Evolutionary conservation across 2,888 invertebrate genomes (phyloP), one percentile per base, ranked within the genome.

Genomic region (Syrista parreyssii): DNA sequence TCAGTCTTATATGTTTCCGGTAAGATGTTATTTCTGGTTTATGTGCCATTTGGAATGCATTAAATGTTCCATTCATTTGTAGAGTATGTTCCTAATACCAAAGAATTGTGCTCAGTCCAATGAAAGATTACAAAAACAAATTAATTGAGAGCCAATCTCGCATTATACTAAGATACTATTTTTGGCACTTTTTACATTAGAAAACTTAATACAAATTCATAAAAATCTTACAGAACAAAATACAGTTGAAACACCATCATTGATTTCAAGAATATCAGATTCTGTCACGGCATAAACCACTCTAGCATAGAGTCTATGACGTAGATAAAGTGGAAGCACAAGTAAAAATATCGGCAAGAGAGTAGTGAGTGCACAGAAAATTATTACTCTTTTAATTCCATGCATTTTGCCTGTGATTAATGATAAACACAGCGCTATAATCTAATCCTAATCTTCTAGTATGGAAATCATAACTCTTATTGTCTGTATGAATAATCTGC

Each of bases 191-290:
- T 9, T 23, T 55, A 3, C 1, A 2, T 23, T 55, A 55, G 1
- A 55, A 55, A 55, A 55, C 23, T 55, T 23, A 55, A 55, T 55
- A 55, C 23, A 1, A 55, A 55, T 55, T 55, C 9, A 55, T 55
- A 0, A 55, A 55, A 55, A 55, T 74, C 86, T 86, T 88, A 92
- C 92, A 84, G 92, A 92, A 90, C 97, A 97, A 92, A 97, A 97
- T 86, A 97, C 92, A 71, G 96, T 95, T 12, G 97, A 97, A 81
- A 97, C 95, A 68, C 97, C 97, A 91, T 96, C 95, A 79, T 95
- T 94, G 81, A 97, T 96, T 90, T 96, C 96, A 75, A 97, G 93
- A 31, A 97, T 95, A 92, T 97, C 97, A 1, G 97, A 97, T 90
- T 97, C 97, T 12, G 96, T 96, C 84, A 97, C 95, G 82, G 94